Evolutionary conservation across 2,888 invertebrate species (phyloP), one percentile per base, ranked within the genome.

Genomic region (Protodeltote pygarga): DNA sequence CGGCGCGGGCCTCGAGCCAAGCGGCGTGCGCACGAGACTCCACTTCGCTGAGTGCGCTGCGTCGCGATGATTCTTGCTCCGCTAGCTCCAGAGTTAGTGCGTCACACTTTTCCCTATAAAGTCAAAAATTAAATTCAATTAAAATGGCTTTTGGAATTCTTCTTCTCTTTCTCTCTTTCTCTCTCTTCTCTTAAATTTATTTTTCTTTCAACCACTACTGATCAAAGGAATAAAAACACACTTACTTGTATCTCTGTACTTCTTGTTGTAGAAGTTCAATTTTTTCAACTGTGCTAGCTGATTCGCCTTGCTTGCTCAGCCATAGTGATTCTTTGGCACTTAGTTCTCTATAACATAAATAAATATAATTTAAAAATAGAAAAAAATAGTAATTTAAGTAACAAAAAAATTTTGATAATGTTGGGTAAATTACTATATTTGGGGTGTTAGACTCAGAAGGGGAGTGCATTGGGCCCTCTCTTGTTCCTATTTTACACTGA

Each of bases 11-110:
- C 48, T 95, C 94, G 39, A 98, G 94, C 98, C 97, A 97, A 61
- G 96, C 95, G 74, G 96, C 95, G 84, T 98, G 97, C 9, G 96
- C 95, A 61, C 97, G 96, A 71, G 95, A 95, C 85, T 98, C 97
- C 46, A 96, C 93, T 45, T 94, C 94, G 40, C 96, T 94, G 62
- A 97, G 95, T 75, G 97, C 97, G 0, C 92, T 85, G 70, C 94
- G 93, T 10, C 93, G 92, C 3, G 89, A 83, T 1, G 94, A 95
- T 81, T 97, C 96, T 81, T 97, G 97, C 46, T 97, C 97, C n/a
- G 96, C 93, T 51, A 98, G 94, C 90, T 98, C 98, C 41, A 96
- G 94, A 45, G 96, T 96, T 53, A 98, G 81, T 40, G 94, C 93
- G 75, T 95, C 95, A 74, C 94, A 93, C 77, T 94, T 94, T 72